Evolutionary conservation across 37 sponge, comb jelly and placozoan genomes (phyloP), one percentile per base, ranked within the genome.

Genomic region (Bolinopsis microptera): DNA sequence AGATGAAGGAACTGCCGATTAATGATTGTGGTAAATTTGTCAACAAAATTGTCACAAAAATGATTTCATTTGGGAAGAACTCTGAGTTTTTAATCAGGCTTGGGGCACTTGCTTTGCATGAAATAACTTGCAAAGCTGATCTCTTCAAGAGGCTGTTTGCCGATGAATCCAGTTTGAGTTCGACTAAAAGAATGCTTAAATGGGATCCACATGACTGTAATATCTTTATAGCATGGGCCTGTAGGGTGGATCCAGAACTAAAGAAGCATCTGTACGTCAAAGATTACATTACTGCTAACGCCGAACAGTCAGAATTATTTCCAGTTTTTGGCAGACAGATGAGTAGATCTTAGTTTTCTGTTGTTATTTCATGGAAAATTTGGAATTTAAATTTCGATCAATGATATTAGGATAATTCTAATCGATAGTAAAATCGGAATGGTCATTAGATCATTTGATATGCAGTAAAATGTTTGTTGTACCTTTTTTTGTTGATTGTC

Each of bases 201-300:
- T 86, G 26, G 27, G 48, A 86, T 40, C 26, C 41, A 13, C 9
- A 18, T 23, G 90, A 86, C 35, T n/a, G 3, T 23, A 38, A 86
- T 39, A 86, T 86, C 24, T 39, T 86, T 24, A 40, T n/a, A n/a
- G 90, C 90, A 16, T 86, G 90, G 90, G 90, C 90, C 0, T 86
- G 90, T 86, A 28, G 61, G 13, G 36, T 28, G 27, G 61, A 41
- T 41, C 27, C 28, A 3, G 36, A 86, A 48, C 30, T 86, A 13
- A 86, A 40, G 35, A 34, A 41, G 26, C 22, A 41, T 13, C 61
- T 86, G 36, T 77, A 32, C 35, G 1, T 32, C 1, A 77, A 35
- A 18, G 80, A 77, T 3, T 35, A 48, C 13, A 18, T 13, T 48
- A 5, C 61, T 5, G 5, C 13, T 48, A 48, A 48, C 9, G 9